These are phyloP conservation scores for Quadriops clusia DNA, from an alignment of 2,888 invertebrate genomes.

Conservation along the genomic window DNA sequence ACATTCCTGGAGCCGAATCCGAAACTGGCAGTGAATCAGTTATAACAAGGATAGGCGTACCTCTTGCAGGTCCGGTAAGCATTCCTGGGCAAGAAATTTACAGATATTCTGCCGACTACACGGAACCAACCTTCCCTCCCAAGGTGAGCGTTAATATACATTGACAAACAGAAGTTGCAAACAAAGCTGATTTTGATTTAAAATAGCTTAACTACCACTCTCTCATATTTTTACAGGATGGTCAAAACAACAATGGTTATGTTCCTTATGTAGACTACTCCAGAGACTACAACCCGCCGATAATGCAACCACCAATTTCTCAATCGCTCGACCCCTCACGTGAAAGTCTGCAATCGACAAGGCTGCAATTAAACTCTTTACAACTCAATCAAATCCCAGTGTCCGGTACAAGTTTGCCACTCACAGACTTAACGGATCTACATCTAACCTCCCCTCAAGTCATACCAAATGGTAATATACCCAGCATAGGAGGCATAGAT, in stretches of 20 bases:
- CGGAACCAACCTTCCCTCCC: slow-evolving; percentile 67
- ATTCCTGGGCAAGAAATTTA: slow-evolving; percentile 52
- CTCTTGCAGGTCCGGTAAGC: slow-evolving; percentile 68
- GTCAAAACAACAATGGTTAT: slow-evolving; percentile 74
- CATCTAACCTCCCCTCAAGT: slow-evolving; percentile 25
- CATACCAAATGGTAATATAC: slow-evolving; percentile 30
- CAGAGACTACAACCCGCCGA: slow-evolving; percentile 79
- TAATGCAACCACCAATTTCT: slow-evolving; percentile 43
- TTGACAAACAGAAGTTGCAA: slow-evolving; percentile 9
- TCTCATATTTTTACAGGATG: slow-evolving; percentile 46
- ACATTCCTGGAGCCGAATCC: slow-evolving; percentile 42
- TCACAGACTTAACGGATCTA: slow-evolving; percentile 32
- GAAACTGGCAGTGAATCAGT: slow-evolving; percentile 43
- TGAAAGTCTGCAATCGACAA: slow-evolving; percentile 36
- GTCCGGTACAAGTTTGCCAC: slow-evolving; percentile 26
- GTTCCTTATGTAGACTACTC: slow-evolving; percentile 82
- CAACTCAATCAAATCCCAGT: slow-evolving; percentile 30
- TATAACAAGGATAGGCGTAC: slow-evolving; percentile 52
- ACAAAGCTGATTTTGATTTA: slow-evolving; percentile 4
- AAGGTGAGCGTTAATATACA: slow-evolving; percentile 41
- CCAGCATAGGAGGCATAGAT: slow-evolving; percentile 45
- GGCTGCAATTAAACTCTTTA: slow-evolving; percentile 35
- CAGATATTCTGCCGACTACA: slow-evolving; percentile 63
- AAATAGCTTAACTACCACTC: not conserved
- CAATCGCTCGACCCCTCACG: slow-evolving; percentile 43